Evolutionary conservation across 1,140 invertebrate species (phyloP).

Genomic region (Drosophila biarmipes): DNA sequence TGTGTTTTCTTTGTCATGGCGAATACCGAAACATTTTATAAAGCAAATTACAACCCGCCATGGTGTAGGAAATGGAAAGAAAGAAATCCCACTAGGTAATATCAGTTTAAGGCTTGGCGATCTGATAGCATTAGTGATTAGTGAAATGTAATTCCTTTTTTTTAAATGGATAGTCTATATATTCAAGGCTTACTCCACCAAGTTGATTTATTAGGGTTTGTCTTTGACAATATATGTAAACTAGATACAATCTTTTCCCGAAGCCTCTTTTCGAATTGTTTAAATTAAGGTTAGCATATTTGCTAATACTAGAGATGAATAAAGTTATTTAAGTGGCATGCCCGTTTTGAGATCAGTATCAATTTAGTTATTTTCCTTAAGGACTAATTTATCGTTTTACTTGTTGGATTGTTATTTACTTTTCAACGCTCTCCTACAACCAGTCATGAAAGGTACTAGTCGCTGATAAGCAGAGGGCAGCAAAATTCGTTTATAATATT

Average conservation of each 20-base stretch:
- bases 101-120: not conserved
- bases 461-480: conserved; percentile 6
- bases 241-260: too few species aligned
- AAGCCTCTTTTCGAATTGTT: too few species aligned
- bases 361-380: too few species aligned
- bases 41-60: conserved; percentile 7
- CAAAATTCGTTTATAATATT: conserved; percentile 2
- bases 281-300: too few species aligned
- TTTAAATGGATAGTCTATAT: too few species aligned
- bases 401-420: not conserved
- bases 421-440: not conserved
- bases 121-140: not conserved
- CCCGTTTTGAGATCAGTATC: too few species aligned
- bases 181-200: too few species aligned
- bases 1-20: conserved; percentile 25
- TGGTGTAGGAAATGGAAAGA: conserved; percentile 7
- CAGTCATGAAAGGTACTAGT: not conserved
- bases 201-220: too few species aligned
- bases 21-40: conserved; percentile 21
- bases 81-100: not conserved
- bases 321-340: too few species aligned
- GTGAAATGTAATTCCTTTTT: too few species aligned
- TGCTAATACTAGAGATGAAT: too few species aligned
- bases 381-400: not conserved
- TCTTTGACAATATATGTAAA: too few species aligned